phyloP scores from a whole-genome alignment of 2,888 invertebrate species.

The Tetragonisca angustula region DNA sequence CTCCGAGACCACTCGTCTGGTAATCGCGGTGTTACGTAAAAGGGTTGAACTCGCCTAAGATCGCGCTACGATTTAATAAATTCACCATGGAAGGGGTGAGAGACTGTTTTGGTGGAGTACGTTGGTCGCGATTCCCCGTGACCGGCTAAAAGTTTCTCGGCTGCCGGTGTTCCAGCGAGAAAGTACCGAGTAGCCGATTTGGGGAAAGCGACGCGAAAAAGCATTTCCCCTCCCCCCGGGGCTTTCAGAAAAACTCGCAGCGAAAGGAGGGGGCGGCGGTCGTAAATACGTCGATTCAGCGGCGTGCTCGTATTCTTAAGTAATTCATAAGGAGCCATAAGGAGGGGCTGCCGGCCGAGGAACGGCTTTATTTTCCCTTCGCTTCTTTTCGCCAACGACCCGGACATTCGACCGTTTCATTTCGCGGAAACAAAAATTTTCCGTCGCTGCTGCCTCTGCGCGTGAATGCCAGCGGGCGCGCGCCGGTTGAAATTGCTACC shows the following conservation, averaged over 20 bases:
- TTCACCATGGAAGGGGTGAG: background rate
- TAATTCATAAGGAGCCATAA: conserved; percentile 58
- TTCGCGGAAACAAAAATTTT: conserved; percentile 45
- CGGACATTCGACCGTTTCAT: conserved; percentile 48
- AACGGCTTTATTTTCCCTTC: conserved; percentile 51
- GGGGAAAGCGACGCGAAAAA: conserved; percentile 29
- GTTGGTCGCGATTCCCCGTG: background rate
- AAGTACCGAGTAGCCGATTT: conserved; percentile 36
- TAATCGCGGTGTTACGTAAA: no score
- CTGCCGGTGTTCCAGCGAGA: background rate
- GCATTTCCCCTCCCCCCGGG: conserved; percentile 30
- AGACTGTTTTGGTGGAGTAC: no score
- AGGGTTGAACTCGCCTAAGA: no score
- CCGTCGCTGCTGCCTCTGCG: background rate
- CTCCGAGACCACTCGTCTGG: no score
- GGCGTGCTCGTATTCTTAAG: conserved; percentile 64
- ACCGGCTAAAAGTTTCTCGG: conserved; percentile 2
- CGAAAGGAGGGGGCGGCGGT: conserved; percentile 34
- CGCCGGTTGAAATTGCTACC: conserved; percentile 17
- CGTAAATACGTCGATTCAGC: conserved; percentile 67
- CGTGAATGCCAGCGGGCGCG: conserved; percentile 22
- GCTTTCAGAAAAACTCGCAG: conserved; percentile 52
- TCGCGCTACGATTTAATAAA: no score
- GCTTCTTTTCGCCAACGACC: conserved; percentile 39
- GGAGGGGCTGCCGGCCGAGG: conserved; percentile 5